Evolutionary conservation across 2,888 invertebrate genomes (phyloP), one percentile per base, ranked within the genome.

Genomic region (Andrena chrysosceles): DNA sequence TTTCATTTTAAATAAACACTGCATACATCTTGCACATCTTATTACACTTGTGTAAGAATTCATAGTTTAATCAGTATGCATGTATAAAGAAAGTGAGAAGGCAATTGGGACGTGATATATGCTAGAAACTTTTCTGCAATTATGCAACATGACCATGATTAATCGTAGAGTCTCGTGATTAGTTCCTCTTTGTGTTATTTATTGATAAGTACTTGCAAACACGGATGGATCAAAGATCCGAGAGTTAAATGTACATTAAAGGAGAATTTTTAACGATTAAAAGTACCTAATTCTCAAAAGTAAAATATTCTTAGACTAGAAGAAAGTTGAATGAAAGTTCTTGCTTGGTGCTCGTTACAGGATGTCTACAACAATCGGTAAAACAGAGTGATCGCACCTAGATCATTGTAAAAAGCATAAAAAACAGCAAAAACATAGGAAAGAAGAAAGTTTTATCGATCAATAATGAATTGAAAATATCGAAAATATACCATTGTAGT

Each of bases 371-470:
- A 29, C 54, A n/a, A 29, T 66, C 31, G 66, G 16, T 77, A 77
- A 77, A 73, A 64, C 35, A 59, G 64, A 52, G 33, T 23, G 10
- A 77, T 62, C 31, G 2, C 1, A 23, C 5, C 20, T 60, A 23
- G 33, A 72, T 77, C 49, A 54, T 67, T 26, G 10, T 10, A 23
- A 5, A 20, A 35, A 35, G 42, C 60, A 8, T n/a, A 52, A 26
- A 0, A 5, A 10, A 6, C 23, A 67, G 29, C 5, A 13, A 3
- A 6, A 67, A 67, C 6, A 54, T 1, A 10, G 4, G 10, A 2
- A 16, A 7, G 3, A 20, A 1, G 42, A 20, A 48, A 71, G 29
- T 71, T 31, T 29, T 31, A 13, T 62, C n/a, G 13, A 8, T 60
- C 31, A 42, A 59, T 29, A 29, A 29, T 29, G 8, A 2, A 56